A percentile compares a stretch with the other conserved stretches of the same genome.
These are phyloP conservation scores for Tiliacea aurago DNA, from an alignment of 2,888 invertebrate genomes.

Conservation along the genomic window DNA sequence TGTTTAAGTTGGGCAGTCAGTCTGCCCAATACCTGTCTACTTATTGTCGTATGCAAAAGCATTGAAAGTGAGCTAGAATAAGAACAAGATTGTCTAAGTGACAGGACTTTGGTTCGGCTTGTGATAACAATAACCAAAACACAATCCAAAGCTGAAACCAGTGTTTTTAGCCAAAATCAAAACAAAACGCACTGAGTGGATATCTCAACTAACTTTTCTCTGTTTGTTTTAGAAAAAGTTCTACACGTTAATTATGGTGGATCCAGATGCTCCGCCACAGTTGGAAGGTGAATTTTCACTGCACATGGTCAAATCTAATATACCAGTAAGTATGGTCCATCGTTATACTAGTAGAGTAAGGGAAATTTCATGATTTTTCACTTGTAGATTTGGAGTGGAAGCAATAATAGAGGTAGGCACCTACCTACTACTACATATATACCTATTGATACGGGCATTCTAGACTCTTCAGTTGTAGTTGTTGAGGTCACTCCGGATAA, in stretches of 20 bases:
- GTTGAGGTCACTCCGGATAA: too few relatives aligned
- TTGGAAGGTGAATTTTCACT: constrained; percentile 85
- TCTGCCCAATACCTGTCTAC: neutral
- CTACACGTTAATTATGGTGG: constrained; percentile 87
- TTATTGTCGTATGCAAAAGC: neutral
- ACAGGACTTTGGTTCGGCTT: neutral
- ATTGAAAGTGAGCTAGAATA: neutral
- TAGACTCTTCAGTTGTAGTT: too few relatives aligned
- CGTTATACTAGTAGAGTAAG: neutral
- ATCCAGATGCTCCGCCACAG: constrained; percentile 87
- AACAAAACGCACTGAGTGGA: neutral
- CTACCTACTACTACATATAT: too few relatives aligned
- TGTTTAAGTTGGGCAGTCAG: neutral
- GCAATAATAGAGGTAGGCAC: neutral
- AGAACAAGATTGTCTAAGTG: neutral
- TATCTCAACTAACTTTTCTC: neutral
- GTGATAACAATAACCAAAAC: neutral
- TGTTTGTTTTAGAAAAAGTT: constrained; percentile 84
- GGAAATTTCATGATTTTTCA: neutral
- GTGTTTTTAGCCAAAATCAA: neutral
- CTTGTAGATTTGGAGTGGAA: neutral
- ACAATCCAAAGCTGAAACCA: neutral
- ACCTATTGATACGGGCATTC: too few relatives aligned
- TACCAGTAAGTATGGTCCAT: constrained; percentile 81
- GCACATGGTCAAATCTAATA: constrained; percentile 88